Evolutionary conservation across 2,888 invertebrate genomes (phyloP).

Genomic region (Agriotes lineatus): DNA sequence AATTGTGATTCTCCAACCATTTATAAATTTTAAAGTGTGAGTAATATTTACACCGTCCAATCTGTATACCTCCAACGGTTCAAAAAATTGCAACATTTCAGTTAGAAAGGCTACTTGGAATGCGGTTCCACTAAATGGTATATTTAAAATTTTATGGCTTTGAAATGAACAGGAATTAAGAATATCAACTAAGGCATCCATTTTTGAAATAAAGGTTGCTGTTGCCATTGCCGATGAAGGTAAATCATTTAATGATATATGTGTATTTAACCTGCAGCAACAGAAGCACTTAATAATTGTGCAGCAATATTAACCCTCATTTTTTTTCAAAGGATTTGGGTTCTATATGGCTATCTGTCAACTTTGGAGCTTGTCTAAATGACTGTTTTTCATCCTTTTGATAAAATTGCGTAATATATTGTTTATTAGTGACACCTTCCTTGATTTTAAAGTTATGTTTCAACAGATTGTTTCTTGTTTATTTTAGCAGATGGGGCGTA

Average conservation of each 20-base stretch:
- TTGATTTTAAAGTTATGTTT: constrained; percentile 23
- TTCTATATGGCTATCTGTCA: constrained; percentile 45
- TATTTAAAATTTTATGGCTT: no score
- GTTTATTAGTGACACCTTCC: background rate
- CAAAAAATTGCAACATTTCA: no score
- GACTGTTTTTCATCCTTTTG: background rate
- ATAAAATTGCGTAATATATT: constrained; percentile 3
- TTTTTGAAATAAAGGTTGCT: constrained; percentile 42
- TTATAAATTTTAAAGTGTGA: no score
- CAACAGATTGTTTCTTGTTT: constrained; percentile 36
- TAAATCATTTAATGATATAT: constrained; percentile 43
- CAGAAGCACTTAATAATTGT: constrained; percentile 48
- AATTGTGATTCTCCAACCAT: no score
- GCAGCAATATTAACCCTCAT: constrained; percentile 48
- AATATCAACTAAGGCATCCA: constrained; percentile 51
- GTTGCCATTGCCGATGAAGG: constrained; percentile 41
- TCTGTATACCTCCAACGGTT: no score
- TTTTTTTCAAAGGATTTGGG: constrained; percentile 47
- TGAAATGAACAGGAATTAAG: constrained; percentile 41
- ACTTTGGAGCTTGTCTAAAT: constrained; percentile 27
- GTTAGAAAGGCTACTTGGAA: no score
- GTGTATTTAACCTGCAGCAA: constrained; percentile 46
- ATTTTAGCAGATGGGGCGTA: constrained; percentile 38
- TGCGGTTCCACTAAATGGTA: no score
- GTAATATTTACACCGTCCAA: no score